Evolutionary conservation across 2,113 vertebrate species (phyloP).

Genomic region (Eretmochelys imbricata): DNA sequence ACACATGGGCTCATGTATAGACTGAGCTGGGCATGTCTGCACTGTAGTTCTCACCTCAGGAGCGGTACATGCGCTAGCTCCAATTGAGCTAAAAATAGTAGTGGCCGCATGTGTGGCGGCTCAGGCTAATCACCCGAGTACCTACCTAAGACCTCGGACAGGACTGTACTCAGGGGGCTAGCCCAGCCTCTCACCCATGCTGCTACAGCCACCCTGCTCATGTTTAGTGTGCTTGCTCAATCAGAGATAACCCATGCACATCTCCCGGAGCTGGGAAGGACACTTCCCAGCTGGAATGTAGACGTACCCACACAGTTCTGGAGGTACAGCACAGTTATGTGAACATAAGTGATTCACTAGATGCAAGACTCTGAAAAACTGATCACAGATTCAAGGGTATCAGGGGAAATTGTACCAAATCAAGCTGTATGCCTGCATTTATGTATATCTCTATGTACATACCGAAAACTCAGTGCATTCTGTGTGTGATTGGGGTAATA

Average conservation of each 20-base stretch:
- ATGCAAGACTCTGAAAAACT: accelerated
- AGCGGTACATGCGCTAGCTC: background rate
- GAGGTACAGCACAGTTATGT: accelerated
- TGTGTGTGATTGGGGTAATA: background rate
- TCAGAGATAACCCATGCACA: too few relatives aligned
- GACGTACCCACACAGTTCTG: background rate
- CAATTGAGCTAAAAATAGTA: too few relatives aligned
- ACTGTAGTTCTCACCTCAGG: background rate
- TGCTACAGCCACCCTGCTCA: too few relatives aligned
- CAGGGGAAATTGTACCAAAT: accelerated
- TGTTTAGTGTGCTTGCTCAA: too few relatives aligned
- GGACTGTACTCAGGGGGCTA: background rate
- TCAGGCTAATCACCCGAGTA: background rate
- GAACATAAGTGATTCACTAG: accelerated
- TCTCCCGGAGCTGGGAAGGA: too few relatives aligned
- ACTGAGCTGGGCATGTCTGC: background rate
- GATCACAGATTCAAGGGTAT: accelerated
- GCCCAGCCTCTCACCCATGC: background rate
- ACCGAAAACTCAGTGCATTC: background rate
- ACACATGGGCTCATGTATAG: background rate
- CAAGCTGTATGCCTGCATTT: background rate
- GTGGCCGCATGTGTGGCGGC: background rate
- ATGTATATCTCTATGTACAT: accelerated
- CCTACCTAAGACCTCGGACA: background rate
- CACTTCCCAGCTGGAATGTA: accelerated